Base-by-base conservation (phyloP, 2,113 vertebrate genomes). In the Mastomys natalensis region DNA sequence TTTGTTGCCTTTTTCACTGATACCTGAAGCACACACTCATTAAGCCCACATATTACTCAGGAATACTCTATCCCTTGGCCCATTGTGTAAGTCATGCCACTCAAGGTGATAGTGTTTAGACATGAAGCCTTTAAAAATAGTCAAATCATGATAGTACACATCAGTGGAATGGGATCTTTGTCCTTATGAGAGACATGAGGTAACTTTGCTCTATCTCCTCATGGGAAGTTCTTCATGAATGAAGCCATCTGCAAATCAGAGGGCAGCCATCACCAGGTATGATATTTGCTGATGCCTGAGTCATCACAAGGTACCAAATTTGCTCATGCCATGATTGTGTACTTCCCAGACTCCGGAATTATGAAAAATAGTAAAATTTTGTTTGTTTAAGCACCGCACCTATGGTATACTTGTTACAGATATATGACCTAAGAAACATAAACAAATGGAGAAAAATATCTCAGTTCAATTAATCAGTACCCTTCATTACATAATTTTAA, bases 401-500 rank as follows among this genome's bases (percentile, higher is more conserved):
- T 85, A 21, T 37, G 17, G 26, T 62, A 13, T 64, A 72, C 53
- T 72, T 51, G 26, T 72, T 62, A 72, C 37, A 90, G 40, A 37
- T 78, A 5, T 17, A 15, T 64, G 43, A 53, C 0, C 26, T 3
- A 53, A 80, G 16, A 84, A 1, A 64, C 55, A 78, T 88, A 22
- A 58, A 90, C 85, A 73, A 58, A 6, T 70, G 45, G n/a, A 40
- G 73, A 53, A 8, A 40, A 78, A 58, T 45, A 10, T 60, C 62
- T 93, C 90, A 13, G 16, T 62, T 80, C 68, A 89, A 43, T 78
- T 24, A 58, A 55, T 73, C 37, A 5, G 26, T 74, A 8, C 1
- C 55, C 43, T 55, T 90, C 24, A n/a, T 92, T 91, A 77, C 7
- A 87, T 86, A 93, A 89, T 76, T 17, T 87, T 87, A 43, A 15